Percentiles rank a stretch among this genome's conserved stretches.
These are phyloP conservation scores for Xestoiulus laeticollis DNA, from an alignment of 2,888 invertebrate species.

Conservation along the genomic window DNA sequence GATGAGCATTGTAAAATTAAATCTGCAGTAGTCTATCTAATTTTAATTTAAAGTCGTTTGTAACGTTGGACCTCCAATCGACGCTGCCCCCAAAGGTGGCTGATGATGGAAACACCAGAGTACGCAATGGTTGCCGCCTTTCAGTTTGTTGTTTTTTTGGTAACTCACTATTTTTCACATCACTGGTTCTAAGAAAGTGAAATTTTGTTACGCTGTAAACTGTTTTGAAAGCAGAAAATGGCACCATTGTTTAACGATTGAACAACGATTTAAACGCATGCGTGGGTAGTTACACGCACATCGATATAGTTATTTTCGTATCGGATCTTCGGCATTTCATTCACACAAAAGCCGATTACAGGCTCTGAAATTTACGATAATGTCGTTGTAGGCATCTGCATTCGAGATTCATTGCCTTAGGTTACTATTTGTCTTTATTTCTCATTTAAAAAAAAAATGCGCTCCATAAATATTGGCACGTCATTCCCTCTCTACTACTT, in stretches of 20 bases:
- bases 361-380: background rate
- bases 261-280: no score
- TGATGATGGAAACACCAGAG: background rate
- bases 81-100: background rate
- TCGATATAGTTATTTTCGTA: background rate
- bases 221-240: background rate
- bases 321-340: background rate
- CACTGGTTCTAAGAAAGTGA: background rate
- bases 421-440: background rate
- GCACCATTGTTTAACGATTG: background rate
- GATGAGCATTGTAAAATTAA: no score
- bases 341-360: background rate
- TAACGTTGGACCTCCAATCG: no score
- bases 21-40: no score
- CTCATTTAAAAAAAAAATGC: background rate
- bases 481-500: background rate
- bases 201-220: background rate
- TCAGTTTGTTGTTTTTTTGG: background rate
- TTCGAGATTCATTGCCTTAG: background rate
- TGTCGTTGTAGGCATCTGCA: background rate
- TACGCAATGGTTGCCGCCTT: background rate
- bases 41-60: no score
- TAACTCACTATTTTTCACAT: background rate
- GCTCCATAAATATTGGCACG: background rate
- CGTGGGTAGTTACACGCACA: background rate